Evolutionary conservation across 2,113 vertebrate genomes (phyloP).

Genomic region (Cathartes aura): DNA sequence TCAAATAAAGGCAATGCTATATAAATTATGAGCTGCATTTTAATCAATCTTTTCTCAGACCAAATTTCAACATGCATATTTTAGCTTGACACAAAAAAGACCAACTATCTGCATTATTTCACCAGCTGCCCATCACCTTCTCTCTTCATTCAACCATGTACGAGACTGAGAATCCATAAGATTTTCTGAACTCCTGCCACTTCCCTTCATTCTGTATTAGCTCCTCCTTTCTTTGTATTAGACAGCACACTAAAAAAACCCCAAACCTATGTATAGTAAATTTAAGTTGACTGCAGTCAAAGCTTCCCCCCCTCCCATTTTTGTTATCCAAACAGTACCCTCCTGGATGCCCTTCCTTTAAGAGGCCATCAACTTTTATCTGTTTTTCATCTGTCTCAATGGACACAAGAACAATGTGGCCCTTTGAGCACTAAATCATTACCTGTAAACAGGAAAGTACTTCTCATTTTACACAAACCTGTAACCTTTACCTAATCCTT

Average conservation of each 20-base stretch:
- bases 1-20: background rate
- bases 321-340: background rate
- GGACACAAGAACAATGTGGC: background rate
- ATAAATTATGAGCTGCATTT: background rate
- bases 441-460: background rate
- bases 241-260: background rate
- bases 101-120: background rate
- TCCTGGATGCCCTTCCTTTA: background rate
- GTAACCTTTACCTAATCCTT: background rate
- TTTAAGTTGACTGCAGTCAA: background rate
- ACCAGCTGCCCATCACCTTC: background rate
- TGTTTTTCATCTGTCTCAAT: background rate
- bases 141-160: background rate
- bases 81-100: background rate
- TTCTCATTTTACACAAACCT: background rate
- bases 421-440: background rate
- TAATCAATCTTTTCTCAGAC: background rate
- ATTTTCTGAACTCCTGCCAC: background rate
- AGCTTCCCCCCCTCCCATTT: background rate
- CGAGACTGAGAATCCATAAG: fast-evolving
- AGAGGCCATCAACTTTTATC: background rate
- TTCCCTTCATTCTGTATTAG: background rate
- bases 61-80: background rate
- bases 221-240: background rate
- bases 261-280: background rate